phyloP scores from a whole-genome alignment of 2,797 vertebrate genomes.

The Orestias chungarensis region DNA sequence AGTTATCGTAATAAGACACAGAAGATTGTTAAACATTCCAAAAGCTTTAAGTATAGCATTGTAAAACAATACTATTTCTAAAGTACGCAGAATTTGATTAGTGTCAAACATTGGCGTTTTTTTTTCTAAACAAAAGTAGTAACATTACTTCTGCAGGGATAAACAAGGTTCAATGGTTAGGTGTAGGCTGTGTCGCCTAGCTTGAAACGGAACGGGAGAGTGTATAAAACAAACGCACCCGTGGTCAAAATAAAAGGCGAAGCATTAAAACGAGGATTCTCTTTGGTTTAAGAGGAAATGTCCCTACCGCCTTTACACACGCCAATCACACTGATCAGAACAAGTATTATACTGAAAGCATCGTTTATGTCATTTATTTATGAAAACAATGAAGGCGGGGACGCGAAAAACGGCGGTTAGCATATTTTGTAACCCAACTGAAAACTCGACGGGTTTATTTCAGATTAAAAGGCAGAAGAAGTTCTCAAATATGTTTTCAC shows the following conservation, averaged over 20 bases:
- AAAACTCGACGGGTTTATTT: not conserved
- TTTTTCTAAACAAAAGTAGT: not conserved
- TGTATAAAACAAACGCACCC: constrained; percentile 27
- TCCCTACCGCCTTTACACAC: constrained; percentile 27
- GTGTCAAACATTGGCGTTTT: not conserved
- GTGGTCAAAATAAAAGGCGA: constrained; percentile 3
- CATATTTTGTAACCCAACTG: not conserved
- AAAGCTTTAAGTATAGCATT: not conserved
- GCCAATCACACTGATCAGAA: constrained; percentile 49
- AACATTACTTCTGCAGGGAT: too few species aligned
- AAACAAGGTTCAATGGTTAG: too few species aligned
- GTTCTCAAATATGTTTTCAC: not conserved
- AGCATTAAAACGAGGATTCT: constrained; percentile 42
- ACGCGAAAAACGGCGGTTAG: too few species aligned
- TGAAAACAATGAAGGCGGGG: not conserved
- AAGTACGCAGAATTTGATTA: not conserved
- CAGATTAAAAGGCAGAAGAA: not conserved
- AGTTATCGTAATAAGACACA: not conserved
- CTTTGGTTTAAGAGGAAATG: constrained; percentile 50
- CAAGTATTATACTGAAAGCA: constrained; percentile 20
- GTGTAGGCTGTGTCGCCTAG: not conserved
- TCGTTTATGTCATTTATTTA: constrained; percentile 20
- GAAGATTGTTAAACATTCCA: not conserved
- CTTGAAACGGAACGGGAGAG: constrained; percentile 12
- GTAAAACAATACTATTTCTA: too few species aligned